A percentile compares a stretch with the other conserved stretches of the same genome.
phyloP scores from a whole-genome alignment of 2,888 invertebrate species.

The Chloroclysta siterata region DNA sequence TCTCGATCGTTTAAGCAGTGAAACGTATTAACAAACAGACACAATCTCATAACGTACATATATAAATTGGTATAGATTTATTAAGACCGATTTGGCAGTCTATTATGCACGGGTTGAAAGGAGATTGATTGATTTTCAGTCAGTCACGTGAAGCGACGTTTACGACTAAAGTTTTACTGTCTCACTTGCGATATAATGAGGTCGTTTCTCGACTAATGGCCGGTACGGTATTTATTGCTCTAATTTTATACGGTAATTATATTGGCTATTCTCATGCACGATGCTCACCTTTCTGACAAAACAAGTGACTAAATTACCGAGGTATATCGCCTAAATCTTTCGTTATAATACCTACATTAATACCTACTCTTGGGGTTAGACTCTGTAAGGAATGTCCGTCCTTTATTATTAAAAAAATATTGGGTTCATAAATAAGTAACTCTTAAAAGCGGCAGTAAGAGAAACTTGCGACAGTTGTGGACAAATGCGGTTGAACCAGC shows the following conservation, averaged over 20 bases:
- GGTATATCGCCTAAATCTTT: too few species aligned
- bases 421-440: too few species aligned
- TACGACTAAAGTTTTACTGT: slow-evolving; percentile 70
- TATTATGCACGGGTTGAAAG: slow-evolving; percentile 46
- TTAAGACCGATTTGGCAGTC: neutral
- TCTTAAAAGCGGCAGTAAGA: too few species aligned
- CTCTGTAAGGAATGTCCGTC: too few species aligned
- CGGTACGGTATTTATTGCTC: slow-evolving; percentile 53
- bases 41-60: too few species aligned
- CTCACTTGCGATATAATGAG: slow-evolving; percentile 38
- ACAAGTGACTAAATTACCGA: neutral
- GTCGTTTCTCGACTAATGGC: slow-evolving; percentile 51
- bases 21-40: too few species aligned
- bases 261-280: neutral
- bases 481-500: slow-evolving; percentile 42
- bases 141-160: slow-evolving; percentile 62
- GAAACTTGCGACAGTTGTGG: too few species aligned
- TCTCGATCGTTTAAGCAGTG: too few species aligned
- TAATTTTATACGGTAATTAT: slow-evolving; percentile 38
- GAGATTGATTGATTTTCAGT: slow-evolving; percentile 77
- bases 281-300: neutral
- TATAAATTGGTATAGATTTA: neutral
- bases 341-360: too few species aligned
- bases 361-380: too few species aligned
- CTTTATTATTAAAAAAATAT: too few species aligned